Evolutionary conservation across 2,797 vertebrate species (phyloP).

Genomic region (Phylloscopus collybita): DNA sequence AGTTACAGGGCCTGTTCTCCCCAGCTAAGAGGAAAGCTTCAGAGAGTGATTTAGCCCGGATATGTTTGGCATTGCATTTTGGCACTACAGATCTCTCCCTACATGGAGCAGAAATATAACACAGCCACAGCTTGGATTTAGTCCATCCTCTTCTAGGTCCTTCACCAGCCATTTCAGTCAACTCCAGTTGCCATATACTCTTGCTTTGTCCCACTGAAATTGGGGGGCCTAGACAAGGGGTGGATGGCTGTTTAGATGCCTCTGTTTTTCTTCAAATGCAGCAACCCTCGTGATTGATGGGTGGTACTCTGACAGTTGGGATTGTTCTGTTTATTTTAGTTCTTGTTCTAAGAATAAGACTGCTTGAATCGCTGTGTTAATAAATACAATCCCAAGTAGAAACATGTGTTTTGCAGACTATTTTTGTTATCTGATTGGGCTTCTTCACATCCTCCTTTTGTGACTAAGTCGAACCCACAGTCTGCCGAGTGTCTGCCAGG

Average conservation of each 20-base stretch:
- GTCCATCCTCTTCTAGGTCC: not conserved
- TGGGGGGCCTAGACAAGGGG: not conserved
- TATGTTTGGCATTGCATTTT: not conserved
- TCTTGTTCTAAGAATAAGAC: conserved; percentile 38
- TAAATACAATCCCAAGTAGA: conserved; percentile 17
- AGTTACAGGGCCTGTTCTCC: not conserved
- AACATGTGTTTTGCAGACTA: conserved; percentile 17
- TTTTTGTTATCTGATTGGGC: conserved; percentile 2
- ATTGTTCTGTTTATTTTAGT: conserved; percentile 30
- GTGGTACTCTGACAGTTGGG: not conserved
- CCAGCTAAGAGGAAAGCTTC: not conserved
- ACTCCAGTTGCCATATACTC: not conserved
- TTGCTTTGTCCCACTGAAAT: not conserved
- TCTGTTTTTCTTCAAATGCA: not conserved
- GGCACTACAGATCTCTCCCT: not conserved
- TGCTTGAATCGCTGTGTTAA: conserved; percentile 16
- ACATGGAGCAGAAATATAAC: not conserved
- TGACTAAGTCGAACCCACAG: conserved; percentile 35
- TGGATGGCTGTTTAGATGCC: not conserved
- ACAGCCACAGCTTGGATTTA: not conserved
- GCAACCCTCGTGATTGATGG: not conserved
- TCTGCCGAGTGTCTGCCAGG: not conserved
- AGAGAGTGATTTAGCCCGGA: not conserved
- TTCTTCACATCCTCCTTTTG: conserved; percentile 40
- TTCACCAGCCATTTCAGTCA: not conserved